These are phyloP conservation scores for Oikopleura dioica DNA, from an alignment of 23 tunicate species.

Conservation along the genomic window DNA sequence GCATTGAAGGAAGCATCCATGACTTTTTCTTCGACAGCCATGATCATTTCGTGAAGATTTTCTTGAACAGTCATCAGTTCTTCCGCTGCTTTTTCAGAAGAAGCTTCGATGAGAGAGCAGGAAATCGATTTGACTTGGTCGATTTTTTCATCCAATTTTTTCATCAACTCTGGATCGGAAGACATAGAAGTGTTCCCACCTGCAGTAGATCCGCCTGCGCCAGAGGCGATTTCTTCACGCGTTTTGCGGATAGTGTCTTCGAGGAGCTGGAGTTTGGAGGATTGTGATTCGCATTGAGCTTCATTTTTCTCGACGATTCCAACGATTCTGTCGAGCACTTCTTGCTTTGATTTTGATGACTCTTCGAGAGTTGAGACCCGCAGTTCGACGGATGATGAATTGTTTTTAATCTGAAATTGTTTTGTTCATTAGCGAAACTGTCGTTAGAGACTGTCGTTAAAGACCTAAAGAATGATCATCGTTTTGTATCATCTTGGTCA, in stretches of 20 bases:
- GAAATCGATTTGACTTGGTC: neutral
- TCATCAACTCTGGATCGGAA: neutral
- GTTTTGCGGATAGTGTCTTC: neutral
- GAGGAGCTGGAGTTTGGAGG: neutral
- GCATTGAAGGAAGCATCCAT: neutral
- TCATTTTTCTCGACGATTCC: neutral
- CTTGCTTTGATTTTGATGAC: too few species aligned
- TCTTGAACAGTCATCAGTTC: neutral
- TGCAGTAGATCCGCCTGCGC: neutral
- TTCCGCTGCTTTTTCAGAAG: neutral
- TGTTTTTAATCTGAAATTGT: neutral
- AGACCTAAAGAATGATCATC: too few species aligned
- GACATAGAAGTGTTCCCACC: neutral
- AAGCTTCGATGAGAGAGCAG: neutral
- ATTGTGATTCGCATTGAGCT: neutral
- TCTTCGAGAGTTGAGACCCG: too few species aligned
- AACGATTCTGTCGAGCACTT: neutral
- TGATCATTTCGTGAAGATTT: neutral
- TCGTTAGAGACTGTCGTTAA: too few species aligned
- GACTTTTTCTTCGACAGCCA: neutral
- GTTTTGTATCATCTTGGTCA: too few species aligned
- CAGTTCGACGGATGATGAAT: too few species aligned
- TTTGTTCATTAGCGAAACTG: neutral
- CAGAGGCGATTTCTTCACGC: neutral
- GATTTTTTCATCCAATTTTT: neutral